Conservation (phyloP, 2,888 invertebrate genomes). For the Phoronis australis region DNA sequence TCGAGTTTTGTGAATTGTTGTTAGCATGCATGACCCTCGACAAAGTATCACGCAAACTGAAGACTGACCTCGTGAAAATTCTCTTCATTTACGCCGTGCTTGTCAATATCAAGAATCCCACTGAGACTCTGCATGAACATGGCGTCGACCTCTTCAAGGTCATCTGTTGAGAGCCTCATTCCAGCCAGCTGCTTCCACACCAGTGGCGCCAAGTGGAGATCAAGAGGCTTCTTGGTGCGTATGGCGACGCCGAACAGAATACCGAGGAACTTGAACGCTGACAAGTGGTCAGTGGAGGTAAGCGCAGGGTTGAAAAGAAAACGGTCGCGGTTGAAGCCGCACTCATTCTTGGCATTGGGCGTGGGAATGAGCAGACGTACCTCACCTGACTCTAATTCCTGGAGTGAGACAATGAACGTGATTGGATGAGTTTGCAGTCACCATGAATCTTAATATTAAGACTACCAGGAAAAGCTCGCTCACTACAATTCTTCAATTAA, state of each 20-base stretch:
- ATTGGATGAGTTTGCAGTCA: too few species aligned
- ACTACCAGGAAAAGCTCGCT: too few species aligned
- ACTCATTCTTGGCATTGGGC: slow-evolving; percentile 62
- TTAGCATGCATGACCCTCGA: too few species aligned
- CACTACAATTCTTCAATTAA: too few species aligned
- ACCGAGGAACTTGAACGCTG: slow-evolving; percentile 62
- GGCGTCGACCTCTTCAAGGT: slow-evolving; percentile 59
- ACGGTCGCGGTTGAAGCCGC: slow-evolving; percentile 61
- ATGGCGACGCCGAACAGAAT: slow-evolving; percentile 64
- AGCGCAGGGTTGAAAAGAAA: slow-evolving; percentile 62
- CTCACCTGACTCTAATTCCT: slow-evolving; percentile 59
- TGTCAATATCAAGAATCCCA: slow-evolving; percentile 61
- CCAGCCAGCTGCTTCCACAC: slow-evolving; percentile 63
- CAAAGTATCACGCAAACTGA: too few species aligned
- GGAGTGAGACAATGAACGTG: too few species aligned
- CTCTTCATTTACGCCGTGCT: slow-evolving; percentile 60
- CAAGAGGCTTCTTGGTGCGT: slow-evolving; percentile 64
- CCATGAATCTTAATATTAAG: too few species aligned
- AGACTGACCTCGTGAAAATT: slow-evolving; percentile 62
- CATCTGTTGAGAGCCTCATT: slow-evolving; percentile 60
- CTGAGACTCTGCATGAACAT: slow-evolving; percentile 55
- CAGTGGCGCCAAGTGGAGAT: slow-evolving; percentile 60
- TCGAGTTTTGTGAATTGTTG: too few species aligned
- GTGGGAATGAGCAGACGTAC: slow-evolving; percentile 62
- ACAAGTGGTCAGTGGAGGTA: slow-evolving; percentile 57